Percentiles rank a stretch among this genome's conserved stretches.
Conservation (phyloP, 92 coral and sea anemone species). For the Siderastrea radians region DNA sequence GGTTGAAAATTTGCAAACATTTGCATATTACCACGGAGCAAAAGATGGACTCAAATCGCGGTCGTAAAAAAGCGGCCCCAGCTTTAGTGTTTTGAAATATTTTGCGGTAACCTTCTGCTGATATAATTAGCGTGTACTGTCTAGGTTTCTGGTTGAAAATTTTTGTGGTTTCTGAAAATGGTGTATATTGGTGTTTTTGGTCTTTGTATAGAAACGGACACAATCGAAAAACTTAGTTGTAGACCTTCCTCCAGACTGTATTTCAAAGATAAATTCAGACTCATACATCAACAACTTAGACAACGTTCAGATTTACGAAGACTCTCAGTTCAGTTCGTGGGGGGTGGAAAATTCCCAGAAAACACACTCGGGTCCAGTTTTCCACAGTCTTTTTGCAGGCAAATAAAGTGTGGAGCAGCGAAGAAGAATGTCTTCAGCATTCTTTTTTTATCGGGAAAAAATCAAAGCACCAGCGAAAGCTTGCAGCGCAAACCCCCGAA, state of each 20-base stretch:
- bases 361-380: too few species aligned
- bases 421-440: slow-evolving; percentile 15
- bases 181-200: not conserved
- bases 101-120: not conserved
- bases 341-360: too few species aligned
- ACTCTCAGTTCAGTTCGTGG: too few species aligned
- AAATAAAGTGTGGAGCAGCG: slow-evolving; percentile 12
- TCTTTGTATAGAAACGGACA: not conserved
- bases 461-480: not conserved
- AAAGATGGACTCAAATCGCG: not conserved
- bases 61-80: not conserved
- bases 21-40: not conserved
- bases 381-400: not conserved
- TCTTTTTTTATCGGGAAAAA: slow-evolving; percentile 11
- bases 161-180: not conserved
- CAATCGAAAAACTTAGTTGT: too few species aligned
- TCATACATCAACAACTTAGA: too few species aligned
- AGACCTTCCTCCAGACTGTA: too few species aligned
- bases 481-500: too few species aligned
- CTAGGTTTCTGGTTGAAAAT: not conserved
- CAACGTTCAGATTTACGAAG: too few species aligned
- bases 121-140: not conserved
- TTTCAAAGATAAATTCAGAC: too few species aligned
- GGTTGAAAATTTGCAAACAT: not conserved
- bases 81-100: not conserved